A percentile compares a stretch with the other conserved stretches of the same genome.
These are phyloP conservation scores for Emydocephalus ijimae DNA, from an alignment of 2,113 vertebrate genomes.

Conservation along the genomic window DNA sequence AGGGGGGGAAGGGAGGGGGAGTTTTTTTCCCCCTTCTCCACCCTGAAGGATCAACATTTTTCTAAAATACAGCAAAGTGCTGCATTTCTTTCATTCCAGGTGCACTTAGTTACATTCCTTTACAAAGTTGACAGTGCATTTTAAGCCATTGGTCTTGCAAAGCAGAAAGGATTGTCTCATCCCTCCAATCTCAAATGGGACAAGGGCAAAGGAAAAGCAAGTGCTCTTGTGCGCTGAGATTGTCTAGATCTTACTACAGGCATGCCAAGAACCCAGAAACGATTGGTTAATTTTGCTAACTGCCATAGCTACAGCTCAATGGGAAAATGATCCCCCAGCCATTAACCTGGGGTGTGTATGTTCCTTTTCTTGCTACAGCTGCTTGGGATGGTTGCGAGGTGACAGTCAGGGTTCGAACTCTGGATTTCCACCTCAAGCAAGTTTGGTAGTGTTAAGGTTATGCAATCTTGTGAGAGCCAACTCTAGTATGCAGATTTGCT, in stretches of 20 bases:
- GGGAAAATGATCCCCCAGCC: background rate
- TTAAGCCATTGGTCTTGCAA: background rate
- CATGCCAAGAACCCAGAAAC: background rate
- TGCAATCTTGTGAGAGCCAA: background rate
- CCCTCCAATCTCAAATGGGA: background rate
- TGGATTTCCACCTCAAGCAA: background rate
- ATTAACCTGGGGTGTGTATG: background rate
- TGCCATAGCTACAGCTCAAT: background rate
- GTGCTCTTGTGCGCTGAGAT: background rate
- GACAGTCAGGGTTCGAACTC: background rate
- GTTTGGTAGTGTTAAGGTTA: background rate
- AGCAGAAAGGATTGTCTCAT: background rate
- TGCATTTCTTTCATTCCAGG: conserved; percentile 56
- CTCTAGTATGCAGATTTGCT: background rate
- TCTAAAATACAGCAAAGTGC: conserved; percentile 51
- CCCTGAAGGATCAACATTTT: conserved; percentile 43
- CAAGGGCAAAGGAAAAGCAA: background rate
- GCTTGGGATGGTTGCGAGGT: background rate
- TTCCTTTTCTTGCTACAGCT: background rate
- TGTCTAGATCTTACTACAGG: background rate
- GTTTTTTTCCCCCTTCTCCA: conserved; percentile 22
- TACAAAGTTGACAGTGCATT: background rate
- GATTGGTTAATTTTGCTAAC: background rate
- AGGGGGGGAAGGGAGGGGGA: conserved; percentile 43
- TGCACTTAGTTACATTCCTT: conserved; percentile 47